phyloP scores from a whole-genome alignment of 2,888 invertebrate genomes.

The Drosophila phalerata region DNA sequence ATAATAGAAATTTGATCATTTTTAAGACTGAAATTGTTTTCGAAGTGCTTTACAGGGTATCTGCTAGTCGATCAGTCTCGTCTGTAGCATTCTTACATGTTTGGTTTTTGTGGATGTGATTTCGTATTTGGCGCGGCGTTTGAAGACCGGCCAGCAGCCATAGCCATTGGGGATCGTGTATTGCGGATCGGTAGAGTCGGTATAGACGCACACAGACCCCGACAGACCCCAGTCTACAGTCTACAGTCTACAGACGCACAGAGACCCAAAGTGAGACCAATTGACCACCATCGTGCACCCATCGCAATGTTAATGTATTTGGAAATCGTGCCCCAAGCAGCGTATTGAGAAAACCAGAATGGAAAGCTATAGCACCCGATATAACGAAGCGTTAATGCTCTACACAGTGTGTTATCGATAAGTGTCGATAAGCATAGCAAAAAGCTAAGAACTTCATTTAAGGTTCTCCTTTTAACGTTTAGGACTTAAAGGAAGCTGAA shows the following conservation, averaged over 20 bases:
- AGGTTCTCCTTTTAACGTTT: not conserved
- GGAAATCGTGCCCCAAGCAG: conserved; percentile 75
- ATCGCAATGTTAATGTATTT: conserved; percentile 81
- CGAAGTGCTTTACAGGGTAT: not conserved
- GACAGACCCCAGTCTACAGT: conserved; percentile 2
- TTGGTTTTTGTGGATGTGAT: conserved; percentile 65
- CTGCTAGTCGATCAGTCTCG: not conserved
- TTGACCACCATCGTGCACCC: conserved; percentile 65
- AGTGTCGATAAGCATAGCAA: conserved; percentile 8
- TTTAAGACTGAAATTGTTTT: not conserved
- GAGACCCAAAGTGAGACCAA: not conserved
- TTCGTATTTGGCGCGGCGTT: conserved; percentile 77
- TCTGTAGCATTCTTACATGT: conserved; percentile 11
- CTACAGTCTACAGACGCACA: conserved; percentile 14
- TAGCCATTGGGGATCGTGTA: conserved; percentile 52
- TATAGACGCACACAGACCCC: conserved; percentile 10
- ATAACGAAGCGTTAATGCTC: conserved; percentile 40
- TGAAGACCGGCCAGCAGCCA: conserved; percentile 54
- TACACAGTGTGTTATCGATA: conserved; percentile 29
- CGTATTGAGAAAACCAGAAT: conserved; percentile 64
- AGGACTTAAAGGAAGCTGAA: not conserved
- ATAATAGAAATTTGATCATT: not conserved
- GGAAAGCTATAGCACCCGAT: conserved; percentile 44
- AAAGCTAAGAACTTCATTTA: not conserved
- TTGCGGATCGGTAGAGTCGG: conserved; percentile 41